Percentiles rank a stretch among this genome's conserved stretches.
These are phyloP conservation scores for Pissodes strobi DNA, from an alignment of 1,140 invertebrate species.

Conservation along the genomic window DNA sequence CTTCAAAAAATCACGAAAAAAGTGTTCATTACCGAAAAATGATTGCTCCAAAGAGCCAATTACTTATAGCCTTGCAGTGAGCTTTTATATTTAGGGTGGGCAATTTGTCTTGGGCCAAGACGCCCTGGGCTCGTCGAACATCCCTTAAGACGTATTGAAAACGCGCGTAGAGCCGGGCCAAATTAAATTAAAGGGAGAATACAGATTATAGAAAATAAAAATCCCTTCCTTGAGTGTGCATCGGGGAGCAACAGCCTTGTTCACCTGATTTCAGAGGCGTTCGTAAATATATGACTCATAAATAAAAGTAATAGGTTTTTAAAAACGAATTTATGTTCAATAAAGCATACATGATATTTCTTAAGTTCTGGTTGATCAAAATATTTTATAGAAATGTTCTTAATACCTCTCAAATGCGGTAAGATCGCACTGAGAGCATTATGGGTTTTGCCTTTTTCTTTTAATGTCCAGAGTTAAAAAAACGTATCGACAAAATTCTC, in stretches of 20 bases:
- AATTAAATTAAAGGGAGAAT: constrained; percentile 35
- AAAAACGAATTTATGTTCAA: too few relatives aligned
- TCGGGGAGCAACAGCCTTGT: constrained; percentile 14
- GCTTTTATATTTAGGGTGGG: constrained; percentile 29
- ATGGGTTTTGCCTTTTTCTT: too few relatives aligned
- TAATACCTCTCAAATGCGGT: too few relatives aligned
- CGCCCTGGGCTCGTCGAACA: constrained; percentile 17
- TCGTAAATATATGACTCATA: too few relatives aligned
- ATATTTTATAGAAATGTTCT: too few relatives aligned
- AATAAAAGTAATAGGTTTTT: too few relatives aligned
- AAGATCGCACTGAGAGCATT: too few relatives aligned
- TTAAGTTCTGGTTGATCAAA: too few relatives aligned
- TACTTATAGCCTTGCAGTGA: constrained; percentile 20
- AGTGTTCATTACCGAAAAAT: constrained; percentile 13
- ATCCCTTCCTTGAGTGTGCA: constrained; percentile 9
- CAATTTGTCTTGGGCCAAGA: constrained; percentile 34
- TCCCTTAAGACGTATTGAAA: constrained; percentile 33
- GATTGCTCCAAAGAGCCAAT: constrained; percentile 28
- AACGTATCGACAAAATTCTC: too few relatives aligned
- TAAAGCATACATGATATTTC: too few relatives aligned
- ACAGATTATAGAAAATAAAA: constrained; percentile 36
- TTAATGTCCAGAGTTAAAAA: too few relatives aligned
- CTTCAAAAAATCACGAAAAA: constrained; percentile 3
- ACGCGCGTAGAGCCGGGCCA: constrained; percentile 14
- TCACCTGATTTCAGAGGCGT: constrained; percentile 25